These are phyloP conservation scores for Indicator maculatus DNA, from an alignment of 2,113 vertebrate species.

Conservation along the genomic window DNA sequence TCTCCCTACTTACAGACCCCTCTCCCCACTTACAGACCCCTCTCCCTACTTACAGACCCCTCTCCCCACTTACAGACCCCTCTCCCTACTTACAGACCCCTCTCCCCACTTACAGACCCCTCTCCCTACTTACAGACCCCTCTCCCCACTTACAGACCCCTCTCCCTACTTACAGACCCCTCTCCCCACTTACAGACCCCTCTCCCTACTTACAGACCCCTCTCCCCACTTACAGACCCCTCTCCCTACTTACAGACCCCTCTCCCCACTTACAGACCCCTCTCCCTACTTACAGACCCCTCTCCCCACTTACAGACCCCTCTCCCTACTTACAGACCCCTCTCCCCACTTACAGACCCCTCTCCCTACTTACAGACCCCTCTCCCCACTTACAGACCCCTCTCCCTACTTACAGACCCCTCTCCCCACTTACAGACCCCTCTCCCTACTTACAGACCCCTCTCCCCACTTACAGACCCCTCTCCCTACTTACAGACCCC, in stretches of 20 bases:
- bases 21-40: too few relatives aligned
- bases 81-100: not conserved
- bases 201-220: not conserved
- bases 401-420: too few relatives aligned
- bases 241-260: not conserved
- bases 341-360: not conserved
- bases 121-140: too few relatives aligned
- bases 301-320: too few relatives aligned
- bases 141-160: not conserved
- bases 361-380: not conserved
- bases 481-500: not conserved
- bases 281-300: not conserved
- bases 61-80: not conserved
- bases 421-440: not conserved
- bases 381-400: not conserved
- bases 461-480: not conserved
- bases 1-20: not conserved
- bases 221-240: not conserved
- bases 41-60: not conserved
- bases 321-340: not conserved
- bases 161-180: too few relatives aligned
- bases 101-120: not conserved
- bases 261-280: not conserved
- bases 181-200: not conserved
- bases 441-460: too few relatives aligned